Evolutionary conservation across 1,140 invertebrate species (phyloP), one percentile per base, ranked within the genome.

Genomic region (Hyles vespertilio): DNA sequence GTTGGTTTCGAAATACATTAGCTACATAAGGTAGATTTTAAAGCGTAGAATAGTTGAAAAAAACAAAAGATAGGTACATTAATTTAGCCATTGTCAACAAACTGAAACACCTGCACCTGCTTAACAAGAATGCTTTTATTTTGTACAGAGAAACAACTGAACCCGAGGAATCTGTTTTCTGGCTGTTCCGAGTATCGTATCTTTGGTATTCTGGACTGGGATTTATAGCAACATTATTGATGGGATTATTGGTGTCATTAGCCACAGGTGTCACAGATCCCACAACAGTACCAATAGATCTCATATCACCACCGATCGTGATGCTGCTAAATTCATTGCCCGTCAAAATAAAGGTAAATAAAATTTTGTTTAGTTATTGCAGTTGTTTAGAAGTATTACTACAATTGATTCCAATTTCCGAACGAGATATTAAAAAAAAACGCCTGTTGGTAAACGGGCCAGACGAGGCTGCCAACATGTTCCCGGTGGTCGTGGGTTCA

Each of bases 171-270:
- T 56, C 74, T 5, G 86, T 90, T 3, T 91, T 89, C 72, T 77
- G 88, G 90, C 92, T 93, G 36, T 93, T 93, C 67, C 90, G 90
- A 40, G 84, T 93, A 54, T 93, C 92, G 32, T 93, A 93, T 66
- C 89, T 93, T 77, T 93, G 92, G 92, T 94, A 93, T 66, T 91
- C 94, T n/a, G 92, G 92, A 33, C 92, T 96, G n/a, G 95, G 94
- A 2, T 94, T 92, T 50, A 61, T 92, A 1, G 83, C 93, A 0
- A 95, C 95, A 0, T 84, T 96, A 33, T 61, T 95, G 3, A 82
- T 95, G 9, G 96, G 96, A 1, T 77, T 95, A 34, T 36, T 93
- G 0, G 92, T 96, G 2, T 96, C 95, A 49, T 87, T 93, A 1
- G 63, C 93, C 1, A 95, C 95, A 5, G 93, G 79, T 12, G 75